Base-by-base conservation (phyloP, 2,797 vertebrate species). In the Urosaurus nigricauda region DNA sequence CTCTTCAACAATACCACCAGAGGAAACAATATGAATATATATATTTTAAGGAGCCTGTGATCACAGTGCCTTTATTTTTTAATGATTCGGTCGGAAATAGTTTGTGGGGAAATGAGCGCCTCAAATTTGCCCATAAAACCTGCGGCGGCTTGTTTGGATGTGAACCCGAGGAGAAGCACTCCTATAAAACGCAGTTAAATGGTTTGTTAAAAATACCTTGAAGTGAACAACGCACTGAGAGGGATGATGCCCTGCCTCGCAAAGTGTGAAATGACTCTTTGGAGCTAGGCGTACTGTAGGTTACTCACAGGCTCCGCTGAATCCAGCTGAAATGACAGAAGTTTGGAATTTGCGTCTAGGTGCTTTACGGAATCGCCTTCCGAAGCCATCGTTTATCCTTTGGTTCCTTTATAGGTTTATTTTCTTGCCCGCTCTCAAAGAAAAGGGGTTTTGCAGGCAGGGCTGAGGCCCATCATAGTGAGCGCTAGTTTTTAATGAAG, bases 191-290 rank as follows among this genome's bases (percentile, higher is more conserved):
- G 53, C 68, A 47, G 86, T 82, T 86, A 47, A 71, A 71, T 70
- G 51, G 63, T 60, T n/a, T 82, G 79, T 65, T 81, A 79, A 90
- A n/a, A 86, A 78, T 83, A 58, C 84, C 73, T 78, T 78, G 35
- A 87, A 56, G 58, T 68, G 79, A 86, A 65, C 19, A 14, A 0
- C 17, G 1, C 89, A 37, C 56, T 79, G 19, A n/a, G n/a, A n/a
- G 26, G 13, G 78, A 89, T n/a, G 94, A 84, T 83, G 24, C 5
- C 68, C 58, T 84, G 82, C 63, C 89, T 90, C 21, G 87, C 82
- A 90, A n/a, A 91, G 63, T 90, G 37, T 40, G 43, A 92, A 89
- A 77, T 73, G 37, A 84, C 90, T 93, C 88, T 89, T 84, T 82
- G 47, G 43, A 43, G 91, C 88, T 83, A 11, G 43, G 70, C 87